Base-by-base conservation (phyloP, 92 coral and sea anemone species). In the Epizoanthus ramosus region DNA sequence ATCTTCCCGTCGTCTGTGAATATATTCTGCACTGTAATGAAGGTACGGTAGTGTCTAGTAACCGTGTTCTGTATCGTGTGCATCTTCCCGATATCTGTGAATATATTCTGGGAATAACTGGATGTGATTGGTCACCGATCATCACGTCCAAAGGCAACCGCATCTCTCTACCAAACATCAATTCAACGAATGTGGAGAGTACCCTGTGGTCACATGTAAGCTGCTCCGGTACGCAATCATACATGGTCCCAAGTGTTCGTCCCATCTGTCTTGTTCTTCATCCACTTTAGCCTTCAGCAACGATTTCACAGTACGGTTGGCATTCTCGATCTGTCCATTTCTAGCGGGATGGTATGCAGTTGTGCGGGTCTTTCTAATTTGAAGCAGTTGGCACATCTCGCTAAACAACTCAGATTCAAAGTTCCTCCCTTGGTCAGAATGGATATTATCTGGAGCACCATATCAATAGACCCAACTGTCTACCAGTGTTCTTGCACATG, bases 221-320 rank as follows among this genome's bases (percentile, higher is more conserved):
- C 87, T 87, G 39, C 90, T 81, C 5, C 90, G 0, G 58, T 87
- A 87, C 1, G 90, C 85, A 85, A 88, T 76, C 88, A 88, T 68
- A 54, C 85, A 80, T 2, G 57, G 23, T 16, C 39, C 84, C 63
- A 87, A 2, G 73, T 83, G 84, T n/a, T 75, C 54, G 35, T 83
- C 90, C 85, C 90, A 84, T 17, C n/a, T 3, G 19, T 63, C 63
- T 22, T 68, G 54, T 12, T 85, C 74, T 0, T 76, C 58, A 39
- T 76, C 83, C 10, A 85, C 63, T 5, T 28, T 61, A 0, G 81
- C n/a, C 68, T 68, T 75, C 21, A 88, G 59, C 37, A 88, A 5
- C 25, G 25, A 8, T 71, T 64, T 56, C 77, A 84, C 24, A 13
- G 85, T 75, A 3, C 31, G 31, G 2, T 28, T 28, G 2, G 0